Conservation (phyloP, 2,797 vertebrate species). For the Gallinago nigripennis region DNA sequence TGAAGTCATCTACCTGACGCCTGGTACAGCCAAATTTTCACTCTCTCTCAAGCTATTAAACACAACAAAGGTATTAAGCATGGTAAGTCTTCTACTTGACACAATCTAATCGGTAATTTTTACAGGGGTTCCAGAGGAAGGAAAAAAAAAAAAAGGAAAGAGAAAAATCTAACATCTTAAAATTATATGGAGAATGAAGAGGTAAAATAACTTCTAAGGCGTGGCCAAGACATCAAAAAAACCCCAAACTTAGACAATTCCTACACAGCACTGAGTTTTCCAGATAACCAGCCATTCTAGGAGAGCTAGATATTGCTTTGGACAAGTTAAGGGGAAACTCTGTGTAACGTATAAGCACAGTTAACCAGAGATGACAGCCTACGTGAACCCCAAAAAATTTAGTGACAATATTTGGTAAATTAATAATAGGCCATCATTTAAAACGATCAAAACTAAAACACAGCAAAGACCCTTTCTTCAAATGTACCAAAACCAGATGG, state of each 20-base stretch:
- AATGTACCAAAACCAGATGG: background rate
- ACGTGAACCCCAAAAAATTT: accelerated
- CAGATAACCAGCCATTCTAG: background rate
- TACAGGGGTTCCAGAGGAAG: background rate
- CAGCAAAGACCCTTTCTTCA: background rate
- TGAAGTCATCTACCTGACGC: background rate
- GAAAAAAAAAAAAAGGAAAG: accelerated
- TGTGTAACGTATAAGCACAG: background rate
- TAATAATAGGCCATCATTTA: background rate
- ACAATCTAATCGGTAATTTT: background rate
- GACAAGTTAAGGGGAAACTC: background rate
- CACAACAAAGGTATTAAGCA: background rate
- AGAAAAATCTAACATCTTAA: background rate
- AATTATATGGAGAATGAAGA: background rate
- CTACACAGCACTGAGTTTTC: background rate
- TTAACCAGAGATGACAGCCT: background rate
- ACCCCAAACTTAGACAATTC: background rate
- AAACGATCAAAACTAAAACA: background rate
- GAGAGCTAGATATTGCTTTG: background rate
- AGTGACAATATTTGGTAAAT: background rate
- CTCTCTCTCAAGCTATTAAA: background rate
- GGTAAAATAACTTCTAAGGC: background rate
- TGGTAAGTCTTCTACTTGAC: background rate
- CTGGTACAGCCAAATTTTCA: background rate
- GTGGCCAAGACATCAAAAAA: background rate